Conservation (phyloP, 2,888 invertebrate species). For the Andrena chrysosceles region DNA sequence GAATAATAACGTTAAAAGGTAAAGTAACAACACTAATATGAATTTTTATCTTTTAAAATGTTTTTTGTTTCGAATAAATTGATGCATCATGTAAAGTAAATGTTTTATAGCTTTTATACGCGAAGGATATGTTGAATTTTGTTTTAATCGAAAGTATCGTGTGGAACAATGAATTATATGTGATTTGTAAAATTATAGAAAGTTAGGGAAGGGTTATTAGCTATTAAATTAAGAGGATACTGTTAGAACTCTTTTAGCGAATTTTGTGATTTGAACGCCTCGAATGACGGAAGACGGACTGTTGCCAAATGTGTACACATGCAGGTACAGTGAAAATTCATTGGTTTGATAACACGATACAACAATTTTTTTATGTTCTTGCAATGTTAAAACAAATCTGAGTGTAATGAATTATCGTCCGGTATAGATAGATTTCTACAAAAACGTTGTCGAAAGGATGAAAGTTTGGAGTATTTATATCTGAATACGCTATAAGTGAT, state of each 20-base stretch:
- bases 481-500: too few species aligned
- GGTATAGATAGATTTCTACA: background rate
- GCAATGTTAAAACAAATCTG: background rate
- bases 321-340: background rate
- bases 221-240: background rate
- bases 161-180: background rate
- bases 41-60: too few species aligned
- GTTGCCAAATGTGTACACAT: background rate
- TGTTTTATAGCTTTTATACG: background rate
- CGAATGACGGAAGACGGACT: slow-evolving; percentile 18
- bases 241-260: background rate
- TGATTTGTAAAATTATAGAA: background rate
- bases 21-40: too few species aligned
- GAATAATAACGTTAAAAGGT: too few species aligned
- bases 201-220: background rate
- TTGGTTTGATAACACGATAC: background rate
- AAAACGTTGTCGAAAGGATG: background rate
- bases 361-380: background rate
- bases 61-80: too few species aligned
- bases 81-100: background rate
- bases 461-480: too few species aligned
- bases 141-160: background rate
- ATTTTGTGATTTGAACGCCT: slow-evolving; percentile 61
- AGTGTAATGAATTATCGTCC: slow-evolving; percentile 17
- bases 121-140: background rate